Evolutionary conservation across 2,888 invertebrate species (phyloP).

Genomic region (Candidula unifasciata): DNA sequence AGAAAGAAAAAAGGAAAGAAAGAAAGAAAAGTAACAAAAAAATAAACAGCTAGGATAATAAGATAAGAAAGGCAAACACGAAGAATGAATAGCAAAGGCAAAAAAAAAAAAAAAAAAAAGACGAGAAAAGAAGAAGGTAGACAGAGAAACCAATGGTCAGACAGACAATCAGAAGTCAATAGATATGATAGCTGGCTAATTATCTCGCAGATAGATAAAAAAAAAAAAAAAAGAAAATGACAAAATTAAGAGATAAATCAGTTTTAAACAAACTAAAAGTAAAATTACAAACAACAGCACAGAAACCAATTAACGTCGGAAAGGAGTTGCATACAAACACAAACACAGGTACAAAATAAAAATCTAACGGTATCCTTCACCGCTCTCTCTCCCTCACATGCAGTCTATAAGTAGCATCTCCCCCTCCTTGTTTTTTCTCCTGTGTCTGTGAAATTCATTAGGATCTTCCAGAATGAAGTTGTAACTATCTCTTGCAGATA

Average conservation of each 20-base stretch:
- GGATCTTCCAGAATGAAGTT: no score
- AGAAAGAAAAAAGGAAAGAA: not conserved
- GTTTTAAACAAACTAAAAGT: not conserved
- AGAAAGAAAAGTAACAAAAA: not conserved
- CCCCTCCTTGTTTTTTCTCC: no score
- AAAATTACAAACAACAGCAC: not conserved
- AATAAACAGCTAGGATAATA: constrained; percentile 14
- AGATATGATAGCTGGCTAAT: not conserved
- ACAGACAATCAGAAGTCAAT: not conserved
- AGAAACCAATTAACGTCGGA: not conserved
- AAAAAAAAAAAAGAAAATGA: not conserved
- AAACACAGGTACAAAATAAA: not conserved
- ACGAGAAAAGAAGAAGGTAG: not conserved
- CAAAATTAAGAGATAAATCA: not conserved
- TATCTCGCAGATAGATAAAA: not conserved
- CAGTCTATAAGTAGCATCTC: no score
- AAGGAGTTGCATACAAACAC: not conserved
- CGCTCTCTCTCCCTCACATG: no score
- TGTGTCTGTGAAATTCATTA: no score
- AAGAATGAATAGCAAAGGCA: not conserved
- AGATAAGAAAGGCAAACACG: not conserved
- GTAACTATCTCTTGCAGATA: no score
- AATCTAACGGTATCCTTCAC: not conserved
- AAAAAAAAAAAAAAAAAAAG: not conserved
- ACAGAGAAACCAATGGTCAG: not conserved